Base-by-base conservation (phyloP, 1,140 invertebrate species). In the Neotoxoptera formosana region DNA sequence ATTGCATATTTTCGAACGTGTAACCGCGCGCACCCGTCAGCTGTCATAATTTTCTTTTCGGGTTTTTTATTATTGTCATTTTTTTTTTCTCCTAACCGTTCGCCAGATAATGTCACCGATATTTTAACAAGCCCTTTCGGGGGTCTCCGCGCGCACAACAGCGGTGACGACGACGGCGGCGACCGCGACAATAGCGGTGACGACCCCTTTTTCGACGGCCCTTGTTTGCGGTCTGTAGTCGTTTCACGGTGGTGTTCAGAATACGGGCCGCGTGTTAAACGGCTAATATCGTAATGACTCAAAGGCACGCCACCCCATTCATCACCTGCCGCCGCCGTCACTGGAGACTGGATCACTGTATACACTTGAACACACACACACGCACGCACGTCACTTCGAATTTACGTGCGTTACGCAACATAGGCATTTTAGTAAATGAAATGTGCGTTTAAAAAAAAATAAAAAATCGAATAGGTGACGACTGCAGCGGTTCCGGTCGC, bases 51-150 rank as follows among this genome's bases (percentile, higher is more conserved):
- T 89, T 53, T 89, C 21, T 53, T 89, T 89, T 93, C 14, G 21
- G 36, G 41, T 30, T 84, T n/a, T 84, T n/a, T 90, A n/a, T 56
- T 36, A 20, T 89, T 53, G 34, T 53, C 0, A 53, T 90, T 60
- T 90, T 67, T 67, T n/a, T n/a, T 60, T 90, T 36, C 60, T 91
- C 41, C 41, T 4, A 41, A 91, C 48, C 34, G 51, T 92, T 34
- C 23, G n/a, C 76, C 91, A 41, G 91, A 81, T 92, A 92, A 81
- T 51, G 67, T 92, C 91, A 92, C 76, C 60, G 91, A 76, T 76
- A 76, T 91, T 76, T 83, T 81, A 93, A 86, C 91, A 36, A 81
- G 45, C 81, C 91, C 81, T 83, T 84, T 56, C 34, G n/a, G n/a
- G n/a, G n/a, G 30, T 51, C 48, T 36, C n/a, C 87, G 23, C 2